Base-by-base conservation (phyloP, 64 coral and sea anemone genomes). In the Pocillopora damicornis region DNA sequence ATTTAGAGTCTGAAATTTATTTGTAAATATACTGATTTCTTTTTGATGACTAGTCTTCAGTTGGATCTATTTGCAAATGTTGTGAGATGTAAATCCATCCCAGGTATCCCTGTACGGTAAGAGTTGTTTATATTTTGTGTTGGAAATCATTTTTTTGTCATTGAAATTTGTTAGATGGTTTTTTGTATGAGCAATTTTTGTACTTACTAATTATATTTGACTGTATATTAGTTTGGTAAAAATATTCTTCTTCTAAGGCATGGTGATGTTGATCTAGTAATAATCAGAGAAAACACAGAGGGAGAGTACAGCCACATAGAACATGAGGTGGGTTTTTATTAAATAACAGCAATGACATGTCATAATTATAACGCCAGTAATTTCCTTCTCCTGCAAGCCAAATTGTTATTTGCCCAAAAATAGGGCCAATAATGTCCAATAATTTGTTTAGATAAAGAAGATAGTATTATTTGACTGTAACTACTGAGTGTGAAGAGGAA, bases 301-400 rank as follows among this genome's bases (percentile, higher is more conserved):
- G 97, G 97, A 76, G 97, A 99, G 51, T 99, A 99, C 90, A 99
- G 97, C 84, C 97, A 99, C 58, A 86, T 99, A 59, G 97, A 99
- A 84, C 97, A 99, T 72, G 93, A 99, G 89, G 97, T 99, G 86
- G 73, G 83, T 15, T 25, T 38, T 76, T 25, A 10, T 36, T 63
- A 60, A 60, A 22, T 51, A 7, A 51, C 3, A 51, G 42, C 42
- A 51, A 7, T 51, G 2, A 51, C 7, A 51, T 51, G 2, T 51
- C 7, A 51, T 51, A 51, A 51, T 51, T 51, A 51, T 7, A 51
- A 4, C 1, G 42, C 42, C 2, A 7, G 42, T 51, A 51, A 51
- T 51, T 51, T 51, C 0, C 0, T 51, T 0, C 42, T 51, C 42
- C 42, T 51, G 7, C 42, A 51, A 51, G 42, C 2, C 42, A 2